Evolutionary conservation across 2,888 invertebrate species (phyloP), one percentile per base, ranked within the genome.

Genomic region (Diachrysia chrysitis): DNA sequence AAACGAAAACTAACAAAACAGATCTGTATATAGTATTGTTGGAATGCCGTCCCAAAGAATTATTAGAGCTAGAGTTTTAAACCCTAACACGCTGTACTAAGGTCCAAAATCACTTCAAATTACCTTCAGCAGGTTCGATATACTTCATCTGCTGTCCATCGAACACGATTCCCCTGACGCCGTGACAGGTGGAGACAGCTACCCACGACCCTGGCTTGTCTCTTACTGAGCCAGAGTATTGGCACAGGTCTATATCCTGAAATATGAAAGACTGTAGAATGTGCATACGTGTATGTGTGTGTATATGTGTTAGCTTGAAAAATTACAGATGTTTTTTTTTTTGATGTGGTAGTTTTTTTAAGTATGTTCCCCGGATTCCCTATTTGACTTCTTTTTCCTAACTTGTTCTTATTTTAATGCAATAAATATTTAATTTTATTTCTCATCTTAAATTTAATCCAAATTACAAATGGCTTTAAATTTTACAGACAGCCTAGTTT

Each of bases 151-250:
- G 96, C 70, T 95, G 89, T 35, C 98, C 98, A 88, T 98, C 98
- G 88, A 96, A 98, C 73, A 98, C 96, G 71, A 98, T 96, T 9
- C 98, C 98, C 60, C 97, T 96, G 51, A 97, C 91, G 57, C 97
- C 97, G 61, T 96, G 92, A 88, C 98, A 98, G 5, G 98, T 98
- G 59, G 98, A 98, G 59, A 98, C 88, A 0, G 98, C 98, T 63
- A 96, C 98, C 97, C 97, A 97, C 4, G 98, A 98, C 66, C 96
- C 94, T 1, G 96, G 95, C 78, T 96, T 95, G 68, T 96, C 97
- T 73, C 97, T 95, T 64, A 98, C 96, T 73, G 95, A 96, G 66
- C 98, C 98, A 83, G 96, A 96, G 87, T 98, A 98, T 87, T 98
- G 97, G 89, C 98, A 98, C 82, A 97, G 89, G 82, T 97, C 96